Evolutionary conservation across 2,888 invertebrate species (phyloP).

Genomic region (Lasioglossum pauxillum): DNA sequence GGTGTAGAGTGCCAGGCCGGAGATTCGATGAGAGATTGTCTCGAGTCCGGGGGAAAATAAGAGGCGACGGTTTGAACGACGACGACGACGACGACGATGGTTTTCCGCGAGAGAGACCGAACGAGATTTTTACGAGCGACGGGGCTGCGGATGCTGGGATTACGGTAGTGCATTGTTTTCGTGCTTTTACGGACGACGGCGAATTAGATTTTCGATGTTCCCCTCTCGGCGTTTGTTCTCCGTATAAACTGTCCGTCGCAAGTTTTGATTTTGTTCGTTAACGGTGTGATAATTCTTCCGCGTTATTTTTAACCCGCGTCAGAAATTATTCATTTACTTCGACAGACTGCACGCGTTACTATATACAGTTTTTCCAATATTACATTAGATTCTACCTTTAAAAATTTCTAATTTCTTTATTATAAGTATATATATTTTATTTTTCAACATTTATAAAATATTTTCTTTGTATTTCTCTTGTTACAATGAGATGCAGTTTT

Average conservation of each 20-base stretch:
- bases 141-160: not conserved
- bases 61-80: not conserved
- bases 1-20: not conserved
- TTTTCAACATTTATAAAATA: too few relatives aligned
- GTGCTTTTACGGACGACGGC: not conserved
- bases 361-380: too few relatives aligned
- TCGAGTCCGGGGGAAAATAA: not conserved
- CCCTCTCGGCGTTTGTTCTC: too few relatives aligned
- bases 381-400: too few relatives aligned
- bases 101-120: not conserved
- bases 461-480: too few relatives aligned
- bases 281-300: not conserved
- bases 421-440: too few relatives aligned
- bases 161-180: not conserved
- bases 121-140: slow-evolving; percentile 13
- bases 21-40: not conserved
- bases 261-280: not conserved
- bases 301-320: not conserved
- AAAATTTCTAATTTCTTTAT: too few relatives aligned
- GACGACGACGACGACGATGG: not conserved
- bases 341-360: not conserved
- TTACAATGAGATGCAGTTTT: too few relatives aligned
- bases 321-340: not conserved
- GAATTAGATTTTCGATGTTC: not conserved
- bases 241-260: not conserved